phyloP scores from a whole-genome alignment of 2,888 invertebrate species.

The Apoda limacodes region DNA sequence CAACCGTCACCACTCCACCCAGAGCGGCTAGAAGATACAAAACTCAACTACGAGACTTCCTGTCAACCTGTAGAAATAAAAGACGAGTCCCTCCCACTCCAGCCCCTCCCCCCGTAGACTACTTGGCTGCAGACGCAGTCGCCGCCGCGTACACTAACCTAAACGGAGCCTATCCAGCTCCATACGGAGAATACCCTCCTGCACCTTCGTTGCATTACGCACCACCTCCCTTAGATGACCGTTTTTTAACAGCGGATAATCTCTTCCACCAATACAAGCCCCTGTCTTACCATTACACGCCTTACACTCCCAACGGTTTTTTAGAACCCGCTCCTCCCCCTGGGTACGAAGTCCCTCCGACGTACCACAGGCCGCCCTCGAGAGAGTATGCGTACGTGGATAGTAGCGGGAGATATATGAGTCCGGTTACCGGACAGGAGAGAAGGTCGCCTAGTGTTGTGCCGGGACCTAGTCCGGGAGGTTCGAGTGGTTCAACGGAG shows the following conservation, averaged over 20 bases:
- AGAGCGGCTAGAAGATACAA: conserved; percentile 92
- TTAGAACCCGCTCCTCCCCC: conserved; percentile 79
- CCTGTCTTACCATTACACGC: conserved; percentile 83
- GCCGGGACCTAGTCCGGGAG: conserved; percentile 58
- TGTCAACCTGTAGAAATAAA: conserved; percentile 91
- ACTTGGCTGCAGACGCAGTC: conserved; percentile 76
- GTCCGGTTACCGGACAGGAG: conserved; percentile 72
- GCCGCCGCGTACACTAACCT: conserved; percentile 85
- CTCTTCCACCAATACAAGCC: conserved; percentile 92
- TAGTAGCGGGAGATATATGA: conserved; percentile 67
- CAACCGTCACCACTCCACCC: conserved; percentile 76
- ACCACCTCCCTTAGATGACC: conserved; percentile 70
- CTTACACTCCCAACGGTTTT: conserved; percentile 86
- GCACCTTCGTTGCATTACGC: conserved; percentile 79
- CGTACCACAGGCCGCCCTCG: conserved; percentile 74
- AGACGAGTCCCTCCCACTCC: conserved; percentile 72
- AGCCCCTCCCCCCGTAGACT: conserved; percentile 76
- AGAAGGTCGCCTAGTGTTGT: conserved; percentile 73
- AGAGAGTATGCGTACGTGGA: conserved; percentile 71
- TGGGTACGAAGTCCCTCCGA: conserved; percentile 68
- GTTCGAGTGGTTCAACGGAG: conserved; percentile 53
- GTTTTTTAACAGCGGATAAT: conserved; percentile 86
- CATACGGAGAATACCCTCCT: conserved; percentile 79
- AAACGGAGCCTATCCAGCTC: conserved; percentile 83
- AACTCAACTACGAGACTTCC: conserved; percentile 91